Evolutionary conservation across 2,797 vertebrate species (phyloP).

Genomic region (Eutrigla gurnardus): DNA sequence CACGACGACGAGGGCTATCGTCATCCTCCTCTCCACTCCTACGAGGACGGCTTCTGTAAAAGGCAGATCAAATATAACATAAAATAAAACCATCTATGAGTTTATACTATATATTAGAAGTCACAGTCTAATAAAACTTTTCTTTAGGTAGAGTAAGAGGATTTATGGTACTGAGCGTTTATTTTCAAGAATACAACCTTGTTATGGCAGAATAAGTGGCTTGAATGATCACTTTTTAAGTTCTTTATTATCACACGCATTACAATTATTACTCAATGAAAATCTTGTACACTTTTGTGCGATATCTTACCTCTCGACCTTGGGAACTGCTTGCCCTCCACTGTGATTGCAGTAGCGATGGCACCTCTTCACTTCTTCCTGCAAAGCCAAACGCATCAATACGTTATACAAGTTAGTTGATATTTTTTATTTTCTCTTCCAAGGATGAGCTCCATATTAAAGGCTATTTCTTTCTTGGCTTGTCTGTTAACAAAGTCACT

Average conservation of each 20-base stretch:
- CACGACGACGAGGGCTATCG: constrained; percentile 61
- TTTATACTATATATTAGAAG: background rate
- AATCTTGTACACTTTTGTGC: background rate
- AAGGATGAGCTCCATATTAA: background rate
- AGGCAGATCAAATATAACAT: background rate
- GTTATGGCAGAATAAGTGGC: background rate
- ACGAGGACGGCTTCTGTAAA: constrained; percentile 64
- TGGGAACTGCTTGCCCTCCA: constrained; percentile 62
- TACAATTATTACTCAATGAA: background rate
- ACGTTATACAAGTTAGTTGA: constrained; percentile 19
- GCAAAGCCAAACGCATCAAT: constrained; percentile 30
- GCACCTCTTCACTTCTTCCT: constrained; percentile 82
- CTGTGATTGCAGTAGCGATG: constrained; percentile 80
- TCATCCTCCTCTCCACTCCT: constrained; percentile 74
- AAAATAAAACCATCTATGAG: background rate
- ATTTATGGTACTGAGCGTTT: too few species aligned
- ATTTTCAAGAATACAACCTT: background rate
- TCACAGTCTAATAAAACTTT: background rate
- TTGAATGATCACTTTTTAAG: background rate
- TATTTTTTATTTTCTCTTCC: constrained; percentile 17
- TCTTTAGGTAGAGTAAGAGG: background rate
- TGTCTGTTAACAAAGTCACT: constrained; percentile 14
- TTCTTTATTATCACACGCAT: background rate
- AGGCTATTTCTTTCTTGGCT: constrained; percentile 1
- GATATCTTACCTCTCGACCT: constrained; percentile 79